Evolutionary conservation across 2,888 invertebrate species (phyloP), one percentile per base, ranked within the genome.

Genomic region (Arrhopalites spinosus): DNA sequence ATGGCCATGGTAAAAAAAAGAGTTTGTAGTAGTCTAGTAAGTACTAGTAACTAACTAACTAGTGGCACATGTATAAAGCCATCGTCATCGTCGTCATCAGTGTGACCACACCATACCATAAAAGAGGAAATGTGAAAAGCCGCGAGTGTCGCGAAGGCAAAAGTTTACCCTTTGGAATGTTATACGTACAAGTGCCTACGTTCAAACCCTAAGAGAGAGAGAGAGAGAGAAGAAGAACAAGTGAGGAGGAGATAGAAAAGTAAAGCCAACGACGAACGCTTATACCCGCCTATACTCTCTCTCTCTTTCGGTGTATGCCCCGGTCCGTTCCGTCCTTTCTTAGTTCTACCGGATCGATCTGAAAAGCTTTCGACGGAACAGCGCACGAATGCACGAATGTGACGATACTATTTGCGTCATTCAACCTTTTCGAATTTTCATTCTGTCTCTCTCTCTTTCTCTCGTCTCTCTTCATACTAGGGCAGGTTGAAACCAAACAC

Each of bases 111-210:
- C 36, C 36, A 36, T 36, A 36, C 36, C 36, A 50, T n/a, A n/a
- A 50, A n/a, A 50, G 50, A 50, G 50, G 50, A 50, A 50, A 50
- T 50, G 50, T 50, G 50, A 50, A 50, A 50, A 50, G 50, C n/a
- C 50, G n/a, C 50, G 50, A 50, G n/a, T 50, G 50, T 50, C 50
- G 50, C 50, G 50, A 50, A 50, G n/a, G 50, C n/a, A 50, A 50
- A n/a, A 50, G 15, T 50, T 50, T 50, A n/a, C 50, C n/a, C 50
- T 50, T 50, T 50, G 50, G 50, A 50, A 50, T n/a, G 17, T 50
- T n/a, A 5, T 15, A 50, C 50, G 50, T 50, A 50, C 15, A n/a
- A 50, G 50, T n/a, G 17, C n/a, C 50, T 15, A 50, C 15, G 50
- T n/a, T 15, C n/a, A 50, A n/a, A 50, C 17, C 17, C 8, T 8